These are phyloP conservation scores for Drosophila ironensis DNA, from an alignment of 1,140 invertebrate genomes.

Conservation along the genomic window DNA sequence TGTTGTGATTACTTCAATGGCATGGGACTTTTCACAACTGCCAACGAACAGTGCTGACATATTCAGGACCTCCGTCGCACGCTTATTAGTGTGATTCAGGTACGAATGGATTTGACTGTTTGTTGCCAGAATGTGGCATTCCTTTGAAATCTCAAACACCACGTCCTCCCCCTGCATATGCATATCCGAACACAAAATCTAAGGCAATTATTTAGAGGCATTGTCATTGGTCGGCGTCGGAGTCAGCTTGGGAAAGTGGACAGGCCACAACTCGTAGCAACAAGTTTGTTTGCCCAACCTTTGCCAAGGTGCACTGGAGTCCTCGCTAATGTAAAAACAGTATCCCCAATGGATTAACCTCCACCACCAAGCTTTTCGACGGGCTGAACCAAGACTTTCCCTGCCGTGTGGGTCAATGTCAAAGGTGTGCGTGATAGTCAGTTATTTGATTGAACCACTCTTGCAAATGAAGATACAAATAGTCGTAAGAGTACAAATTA, in stretches of 20 bases:
- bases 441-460: conserved; percentile 21
- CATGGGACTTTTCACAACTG: conserved; percentile 77
- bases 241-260: conserved; percentile 12
- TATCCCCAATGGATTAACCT: conserved; percentile 3
- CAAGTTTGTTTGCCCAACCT: conserved; percentile 29
- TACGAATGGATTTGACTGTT: conserved; percentile 42
- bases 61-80: conserved; percentile 33
- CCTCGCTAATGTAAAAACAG: conserved; percentile 19
- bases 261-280: conserved; percentile 22
- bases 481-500: conserved; percentile 50
- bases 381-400: conserved; percentile 10
- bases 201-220: conserved; percentile 34
- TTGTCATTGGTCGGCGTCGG: conserved; percentile 18
- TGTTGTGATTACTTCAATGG: conserved; percentile 70
- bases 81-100: conserved; percentile 41
- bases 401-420: conserved; percentile 28
- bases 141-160: not conserved
- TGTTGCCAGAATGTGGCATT: not conserved
- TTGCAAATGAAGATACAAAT: conserved; percentile 55
- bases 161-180: not conserved
- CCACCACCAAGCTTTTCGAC: not conserved
- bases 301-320: conserved; percentile 23
- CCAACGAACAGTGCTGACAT: conserved; percentile 40
- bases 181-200: conserved; percentile 19
- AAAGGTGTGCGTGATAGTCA: conserved; percentile 17